A percentile compares a stretch with the other conserved stretches of the same genome.
These are phyloP conservation scores for Rhabdomys dilectus DNA, from an alignment of 2,113 vertebrate genomes.

Conservation along the genomic window DNA sequence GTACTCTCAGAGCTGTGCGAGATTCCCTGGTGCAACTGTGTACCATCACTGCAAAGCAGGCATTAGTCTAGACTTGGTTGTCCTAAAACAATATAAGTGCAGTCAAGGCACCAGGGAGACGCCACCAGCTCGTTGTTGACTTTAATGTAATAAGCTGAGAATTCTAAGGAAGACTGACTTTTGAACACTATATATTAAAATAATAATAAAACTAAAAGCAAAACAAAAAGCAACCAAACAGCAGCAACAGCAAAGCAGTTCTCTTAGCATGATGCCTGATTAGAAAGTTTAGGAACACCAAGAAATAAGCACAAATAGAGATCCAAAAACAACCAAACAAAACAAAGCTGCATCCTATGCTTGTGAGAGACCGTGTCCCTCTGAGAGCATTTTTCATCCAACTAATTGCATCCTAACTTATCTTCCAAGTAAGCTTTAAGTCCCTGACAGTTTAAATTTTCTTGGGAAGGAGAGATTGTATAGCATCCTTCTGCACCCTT, in stretches of 20 bases:
- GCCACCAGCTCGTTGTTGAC: neutral
- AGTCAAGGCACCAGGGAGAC: neutral
- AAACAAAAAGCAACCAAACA: neutral
- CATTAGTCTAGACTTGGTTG: neutral
- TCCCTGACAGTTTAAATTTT: neutral
- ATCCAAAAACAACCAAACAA: neutral
- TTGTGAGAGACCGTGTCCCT: neutral
- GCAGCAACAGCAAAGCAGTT: neutral
- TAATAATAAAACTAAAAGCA: neutral
- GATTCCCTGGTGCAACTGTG: no score
- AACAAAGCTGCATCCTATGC: neutral
- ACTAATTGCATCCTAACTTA: neutral
- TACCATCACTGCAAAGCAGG: neutral
- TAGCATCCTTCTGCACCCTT: neutral
- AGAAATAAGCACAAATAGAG: neutral
- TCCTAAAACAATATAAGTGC: neutral
- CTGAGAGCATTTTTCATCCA: neutral
- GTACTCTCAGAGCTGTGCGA: neutral
- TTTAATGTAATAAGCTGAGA: neutral
- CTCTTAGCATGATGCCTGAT: neutral
- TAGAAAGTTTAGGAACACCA: constrained; percentile 14
- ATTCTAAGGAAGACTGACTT: neutral
- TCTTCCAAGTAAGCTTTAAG: neutral
- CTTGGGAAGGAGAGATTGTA: neutral
- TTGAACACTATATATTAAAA: neutral